Evolutionary conservation across 2,888 invertebrate species (phyloP).

Genomic region (Euzophera pinguis): DNA sequence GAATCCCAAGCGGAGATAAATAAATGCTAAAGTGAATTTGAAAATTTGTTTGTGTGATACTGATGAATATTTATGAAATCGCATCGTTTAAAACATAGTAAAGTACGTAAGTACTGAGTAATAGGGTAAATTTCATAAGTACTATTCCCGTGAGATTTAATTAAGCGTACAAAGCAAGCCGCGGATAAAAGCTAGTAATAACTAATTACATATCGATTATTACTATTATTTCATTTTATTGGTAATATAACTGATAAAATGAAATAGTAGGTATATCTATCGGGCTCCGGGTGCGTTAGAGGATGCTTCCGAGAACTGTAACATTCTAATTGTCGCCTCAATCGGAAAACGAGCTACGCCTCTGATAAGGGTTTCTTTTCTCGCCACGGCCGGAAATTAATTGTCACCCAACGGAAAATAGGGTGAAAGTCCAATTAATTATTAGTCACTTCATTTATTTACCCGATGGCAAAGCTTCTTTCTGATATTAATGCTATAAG

Average conservation of each 20-base stretch:
- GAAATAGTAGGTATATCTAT: not conserved
- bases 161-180: too few species aligned
- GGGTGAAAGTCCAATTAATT: conserved; percentile 79
- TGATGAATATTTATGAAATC: too few species aligned
- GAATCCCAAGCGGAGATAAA: too few species aligned
- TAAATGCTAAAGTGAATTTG: too few species aligned
- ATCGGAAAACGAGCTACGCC: conserved; percentile 61
- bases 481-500: conserved; percentile 67
- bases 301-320: conserved; percentile 1
- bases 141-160: too few species aligned
- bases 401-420: conserved; percentile 79
- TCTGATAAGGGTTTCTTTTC: conserved; percentile 78
- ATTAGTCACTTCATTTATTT: conserved; percentile 79
- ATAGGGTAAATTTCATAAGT: too few species aligned
- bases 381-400: conserved; percentile 73
- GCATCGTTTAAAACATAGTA: too few species aligned
- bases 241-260: not conserved
- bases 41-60: too few species aligned
- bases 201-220: too few species aligned
- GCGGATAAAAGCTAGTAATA: too few species aligned
- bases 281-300: not conserved
- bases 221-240: not conserved
- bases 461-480: conserved; percentile 67
- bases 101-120: too few species aligned
- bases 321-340: conserved; percentile 21